Evolutionary conservation across 2,797 vertebrate species (phyloP), one percentile per base, ranked within the genome.

Genomic region (Petrocephalus sullivani): DNA sequence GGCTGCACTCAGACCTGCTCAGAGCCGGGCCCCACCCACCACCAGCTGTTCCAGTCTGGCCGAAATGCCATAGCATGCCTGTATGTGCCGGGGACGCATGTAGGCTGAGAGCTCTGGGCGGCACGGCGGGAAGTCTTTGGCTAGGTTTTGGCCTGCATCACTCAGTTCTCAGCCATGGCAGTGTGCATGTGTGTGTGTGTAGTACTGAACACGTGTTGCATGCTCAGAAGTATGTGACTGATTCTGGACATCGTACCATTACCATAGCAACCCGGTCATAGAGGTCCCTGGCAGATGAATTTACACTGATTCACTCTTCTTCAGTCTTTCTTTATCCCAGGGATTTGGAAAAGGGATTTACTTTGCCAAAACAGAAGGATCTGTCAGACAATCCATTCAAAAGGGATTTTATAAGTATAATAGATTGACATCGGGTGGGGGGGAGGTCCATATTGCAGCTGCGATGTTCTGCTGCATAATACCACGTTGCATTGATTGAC

Each of bases 321-420:
- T 78, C 71, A 46, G 71, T n/a, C 37, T 75, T 78, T 46, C 71
- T n/a, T 46, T 89, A 19, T 84, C 88, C 60, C 87, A 71, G 23
- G 33, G 37, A 87, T 86, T 83, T 67, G 57, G 41, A 56, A 51
- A 85, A 90, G 88, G 86, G 92, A 90, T 92, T 93, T 91, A 78
- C 86, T 88, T 93, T 92, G 90, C 90, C 91, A 89, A 85, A 2
- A 82, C 81, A 89, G 87, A 85, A 86, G 85, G 82, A 46, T 86
- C 75, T 61, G 57, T 51, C 28, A 88, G 23, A 16, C 46, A 61
- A 49, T 46, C 23, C 53, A 9, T 81, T 56, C 41, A 64, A 64
- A 71, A 8, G 5, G 14, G 37, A 71, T 54, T 87, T 37, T 4
- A n/a, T 16, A 12, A 75, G 19, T 75, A 49, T 33, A 86, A 49